Evolutionary conservation across 2,888 invertebrate species (phyloP).

Genomic region (Mesoligia furuncula): DNA sequence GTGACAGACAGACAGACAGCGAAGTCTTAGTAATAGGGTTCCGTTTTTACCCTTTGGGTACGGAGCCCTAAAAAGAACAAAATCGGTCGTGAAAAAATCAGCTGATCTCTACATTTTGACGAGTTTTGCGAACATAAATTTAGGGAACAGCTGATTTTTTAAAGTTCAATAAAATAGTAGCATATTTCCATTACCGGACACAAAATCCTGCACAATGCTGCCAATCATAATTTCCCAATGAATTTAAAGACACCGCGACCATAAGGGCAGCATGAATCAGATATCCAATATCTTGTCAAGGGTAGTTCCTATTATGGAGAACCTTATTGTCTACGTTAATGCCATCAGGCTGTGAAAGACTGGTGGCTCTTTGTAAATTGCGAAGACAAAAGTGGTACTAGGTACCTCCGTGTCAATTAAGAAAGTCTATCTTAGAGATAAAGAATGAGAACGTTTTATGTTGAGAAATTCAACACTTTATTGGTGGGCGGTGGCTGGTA

Average conservation of each 20-base stretch:
- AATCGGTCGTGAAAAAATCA: too few species aligned
- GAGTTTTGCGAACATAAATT: too few species aligned
- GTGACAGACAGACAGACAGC: too few species aligned
- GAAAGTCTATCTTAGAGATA: background rate
- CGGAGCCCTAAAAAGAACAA: too few species aligned
- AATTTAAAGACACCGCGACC: background rate
- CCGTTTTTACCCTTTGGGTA: too few species aligned
- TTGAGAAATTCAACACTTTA: background rate
- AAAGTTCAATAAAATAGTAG: background rate
- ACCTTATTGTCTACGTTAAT: background rate
- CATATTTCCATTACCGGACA: background rate
- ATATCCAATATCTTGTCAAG: background rate
- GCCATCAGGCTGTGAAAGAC: background rate
- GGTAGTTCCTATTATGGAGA: background rate
- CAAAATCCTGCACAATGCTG: background rate
- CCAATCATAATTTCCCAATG: background rate
- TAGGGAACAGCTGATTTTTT: too few species aligned
- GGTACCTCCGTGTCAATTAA: background rate
- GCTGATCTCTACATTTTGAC: too few species aligned
- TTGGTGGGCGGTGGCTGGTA: background rate
- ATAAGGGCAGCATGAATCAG: background rate
- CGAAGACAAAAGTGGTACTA: background rate
- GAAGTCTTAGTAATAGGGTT: too few species aligned
- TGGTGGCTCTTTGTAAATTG: background rate
- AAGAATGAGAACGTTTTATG: background rate